Evolutionary conservation across 2,113 vertebrate species (phyloP).

Genomic region (Notothenia rossii): DNA sequence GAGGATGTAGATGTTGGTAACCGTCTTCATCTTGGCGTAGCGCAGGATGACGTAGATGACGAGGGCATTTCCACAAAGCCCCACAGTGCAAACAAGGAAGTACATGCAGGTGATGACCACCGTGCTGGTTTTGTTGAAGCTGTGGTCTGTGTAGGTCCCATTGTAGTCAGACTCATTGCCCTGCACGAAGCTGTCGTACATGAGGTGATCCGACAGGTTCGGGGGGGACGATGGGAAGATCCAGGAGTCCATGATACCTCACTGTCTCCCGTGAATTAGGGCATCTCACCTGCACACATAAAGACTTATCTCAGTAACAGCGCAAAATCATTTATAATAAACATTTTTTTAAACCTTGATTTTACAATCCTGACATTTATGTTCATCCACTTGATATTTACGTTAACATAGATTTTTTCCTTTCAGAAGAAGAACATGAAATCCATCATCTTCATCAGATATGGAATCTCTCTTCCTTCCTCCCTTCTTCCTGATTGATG

Average conservation of each 20-base stretch:
- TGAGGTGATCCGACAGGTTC: constrained; percentile 83
- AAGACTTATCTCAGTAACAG: constrained; percentile 24
- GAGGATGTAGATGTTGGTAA: constrained; percentile 98
- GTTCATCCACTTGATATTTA: neutral
- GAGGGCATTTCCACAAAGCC: constrained; percentile 92
- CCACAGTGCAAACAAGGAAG: constrained; percentile 92
- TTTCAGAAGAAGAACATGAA: constrained; percentile 2
- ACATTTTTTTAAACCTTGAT: neutral
- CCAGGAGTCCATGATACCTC: constrained; percentile 79
- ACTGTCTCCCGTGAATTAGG: constrained; percentile 40
- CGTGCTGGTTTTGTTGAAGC: constrained; percentile 89
- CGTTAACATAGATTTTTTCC: constrained; percentile 10
- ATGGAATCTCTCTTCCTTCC: neutral
- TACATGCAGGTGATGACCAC: constrained; percentile 95
- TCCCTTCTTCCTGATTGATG: neutral
- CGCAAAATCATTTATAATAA: neutral
- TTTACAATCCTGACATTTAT: neutral
- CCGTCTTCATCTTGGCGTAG: constrained; percentile 98
- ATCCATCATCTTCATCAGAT: neutral
- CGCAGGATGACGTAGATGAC: constrained; percentile 98
- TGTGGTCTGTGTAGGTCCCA: constrained; percentile 82
- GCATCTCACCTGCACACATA: constrained; percentile 63
- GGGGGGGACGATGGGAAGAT: constrained; percentile 76
- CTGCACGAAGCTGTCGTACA: constrained; percentile 81
- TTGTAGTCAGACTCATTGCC: constrained; percentile 80